phyloP scores from a whole-genome alignment of 2,113 vertebrate genomes.

The Malurus alboscapulatus region DNA sequence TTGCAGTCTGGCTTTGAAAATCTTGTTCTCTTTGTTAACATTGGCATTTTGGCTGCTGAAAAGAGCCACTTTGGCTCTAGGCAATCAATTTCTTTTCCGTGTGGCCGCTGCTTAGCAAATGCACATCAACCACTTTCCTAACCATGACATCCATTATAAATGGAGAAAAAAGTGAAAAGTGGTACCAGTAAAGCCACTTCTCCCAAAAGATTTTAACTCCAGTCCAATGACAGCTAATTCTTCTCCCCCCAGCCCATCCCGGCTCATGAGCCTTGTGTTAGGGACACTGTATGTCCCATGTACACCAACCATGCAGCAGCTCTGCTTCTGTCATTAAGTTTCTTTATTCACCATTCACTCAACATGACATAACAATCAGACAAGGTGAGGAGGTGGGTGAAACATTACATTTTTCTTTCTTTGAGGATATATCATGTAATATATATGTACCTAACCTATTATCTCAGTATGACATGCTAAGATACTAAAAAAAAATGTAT shows the following conservation, averaged over 20 bases:
- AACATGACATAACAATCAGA: background rate
- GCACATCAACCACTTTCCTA: background rate
- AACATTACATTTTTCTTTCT: background rate
- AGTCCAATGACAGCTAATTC: background rate
- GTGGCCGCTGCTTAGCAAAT: background rate
- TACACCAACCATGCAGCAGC: background rate
- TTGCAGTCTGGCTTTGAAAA: background rate
- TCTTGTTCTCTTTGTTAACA: background rate
- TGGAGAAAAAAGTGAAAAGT: background rate
- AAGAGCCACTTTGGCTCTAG: background rate
- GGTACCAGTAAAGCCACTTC: background rate
- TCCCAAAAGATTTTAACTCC: background rate
- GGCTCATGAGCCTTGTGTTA: background rate
- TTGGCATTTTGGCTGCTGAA: background rate
- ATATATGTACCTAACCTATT: background rate
- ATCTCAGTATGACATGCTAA: background rate
- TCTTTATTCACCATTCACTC: background rate
- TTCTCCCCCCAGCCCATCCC: background rate
- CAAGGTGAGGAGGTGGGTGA: background rate
- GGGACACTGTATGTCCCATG: background rate
- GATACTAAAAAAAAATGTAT: background rate
- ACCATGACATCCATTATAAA: background rate
- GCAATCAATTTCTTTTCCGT: background rate
- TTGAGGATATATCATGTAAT: background rate
- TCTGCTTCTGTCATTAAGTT: background rate